Conservation (phyloP, 2,888 invertebrate genomes). For the Seira ritae region DNA sequence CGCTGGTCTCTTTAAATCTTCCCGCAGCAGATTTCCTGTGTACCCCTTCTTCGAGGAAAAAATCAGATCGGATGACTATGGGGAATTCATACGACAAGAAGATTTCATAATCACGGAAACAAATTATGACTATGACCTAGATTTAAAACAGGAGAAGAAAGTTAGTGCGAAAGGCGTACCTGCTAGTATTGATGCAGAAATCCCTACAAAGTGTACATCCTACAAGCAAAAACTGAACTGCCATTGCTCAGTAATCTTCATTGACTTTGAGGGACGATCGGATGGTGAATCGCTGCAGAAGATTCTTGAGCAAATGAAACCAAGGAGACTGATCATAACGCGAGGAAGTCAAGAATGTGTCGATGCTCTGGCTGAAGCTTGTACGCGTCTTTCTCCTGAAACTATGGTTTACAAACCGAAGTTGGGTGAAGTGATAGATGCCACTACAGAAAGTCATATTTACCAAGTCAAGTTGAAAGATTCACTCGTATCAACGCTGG, state of each 20-base stretch:
- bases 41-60: slow-evolving; percentile 96
- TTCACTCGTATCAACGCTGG: slow-evolving; percentile 89
- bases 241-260: slow-evolving; percentile 91
- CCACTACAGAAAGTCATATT: slow-evolving; percentile 98
- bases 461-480: slow-evolving; percentile 97
- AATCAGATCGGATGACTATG: slow-evolving; percentile 95
- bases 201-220: slow-evolving; percentile 93
- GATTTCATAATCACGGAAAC: slow-evolving; percentile 83
- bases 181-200: slow-evolving; percentile 80
- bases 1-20: slow-evolving; percentile 89
- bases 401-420: slow-evolving; percentile 88
- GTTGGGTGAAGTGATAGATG: slow-evolving; percentile 91
- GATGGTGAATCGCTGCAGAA: slow-evolving; percentile 82
- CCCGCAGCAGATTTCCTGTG: slow-evolving; percentile 96
- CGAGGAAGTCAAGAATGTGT: slow-evolving; percentile 85
- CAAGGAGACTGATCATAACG: slow-evolving; percentile 87
- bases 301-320: slow-evolving; percentile 87
- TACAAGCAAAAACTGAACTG: slow-evolving; percentile 85
- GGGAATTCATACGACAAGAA: slow-evolving; percentile 88
- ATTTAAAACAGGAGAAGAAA: slow-evolving; percentile 76
- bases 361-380: slow-evolving; percentile 82
- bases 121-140: slow-evolving; percentile 80
- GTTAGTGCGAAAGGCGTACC: slow-evolving; percentile 22
- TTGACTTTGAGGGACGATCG: slow-evolving; percentile 94
- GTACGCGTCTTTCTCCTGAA: slow-evolving; percentile 81